Percentiles rank a stretch among this genome's conserved stretches.
phyloP scores from a whole-genome alignment of 2,113 vertebrate genomes.

The Oncorhynchus kisutch region DNA sequence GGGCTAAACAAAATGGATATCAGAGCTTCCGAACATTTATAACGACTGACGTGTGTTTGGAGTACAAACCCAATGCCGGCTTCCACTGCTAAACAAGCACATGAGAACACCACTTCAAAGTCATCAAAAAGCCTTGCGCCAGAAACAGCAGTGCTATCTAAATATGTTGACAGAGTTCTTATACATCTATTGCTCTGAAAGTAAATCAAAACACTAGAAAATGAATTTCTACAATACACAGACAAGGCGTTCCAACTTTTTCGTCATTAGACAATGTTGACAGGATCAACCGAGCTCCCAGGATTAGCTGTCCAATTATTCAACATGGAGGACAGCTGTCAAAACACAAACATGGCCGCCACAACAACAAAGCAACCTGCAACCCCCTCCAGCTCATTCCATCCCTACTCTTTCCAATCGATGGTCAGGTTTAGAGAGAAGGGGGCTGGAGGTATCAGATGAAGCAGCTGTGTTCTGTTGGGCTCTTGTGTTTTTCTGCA shows the following conservation, averaged over 20 bases:
- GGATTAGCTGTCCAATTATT: conserved; percentile 38
- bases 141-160: conserved; percentile 37
- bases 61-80: conserved; percentile 40
- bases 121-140: conserved; percentile 40
- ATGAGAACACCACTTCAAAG: conserved; percentile 50
- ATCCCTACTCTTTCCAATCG: background rate
- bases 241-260: background rate
- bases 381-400: background rate
- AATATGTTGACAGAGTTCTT: conserved; percentile 57
- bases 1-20: conserved; percentile 20
- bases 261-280: conserved; percentile 14
- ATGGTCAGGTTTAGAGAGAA: background rate
- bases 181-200: conserved; percentile 40
- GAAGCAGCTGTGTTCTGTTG: conserved; percentile 45
- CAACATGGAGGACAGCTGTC: conserved; percentile 44
- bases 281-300: background rate
- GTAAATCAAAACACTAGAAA: conserved; percentile 38
- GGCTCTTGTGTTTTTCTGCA: conserved; percentile 19
- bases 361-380: conserved; percentile 23
- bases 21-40: conserved; percentile 30
- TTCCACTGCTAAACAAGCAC: conserved; percentile 40
- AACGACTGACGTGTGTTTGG: conserved; percentile 45
- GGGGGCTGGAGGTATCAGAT: conserved; percentile 18
- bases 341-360: conserved; percentile 39
- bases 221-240: background rate